phyloP scores from a whole-genome alignment of 2,797 vertebrate genomes.

The Philypnodon macrostomus region DNA sequence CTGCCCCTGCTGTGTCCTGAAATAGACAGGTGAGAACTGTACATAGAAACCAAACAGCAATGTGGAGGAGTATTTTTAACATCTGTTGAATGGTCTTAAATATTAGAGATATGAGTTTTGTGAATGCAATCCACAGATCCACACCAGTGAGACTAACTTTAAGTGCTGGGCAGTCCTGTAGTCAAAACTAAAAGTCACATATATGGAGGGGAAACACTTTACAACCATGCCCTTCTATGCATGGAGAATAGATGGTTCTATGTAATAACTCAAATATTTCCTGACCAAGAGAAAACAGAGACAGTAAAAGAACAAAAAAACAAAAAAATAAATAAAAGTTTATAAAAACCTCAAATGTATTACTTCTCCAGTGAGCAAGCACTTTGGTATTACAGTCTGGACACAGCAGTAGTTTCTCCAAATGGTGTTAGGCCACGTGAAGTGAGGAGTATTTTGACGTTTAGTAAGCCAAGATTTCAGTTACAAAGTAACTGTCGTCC shows the following conservation, averaged over 20 bases:
- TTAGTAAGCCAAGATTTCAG: conserved; percentile 23
- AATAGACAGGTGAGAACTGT: conserved; percentile 13
- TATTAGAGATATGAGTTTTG: conserved; percentile 16
- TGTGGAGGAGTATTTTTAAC: conserved; percentile 3
- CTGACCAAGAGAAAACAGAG: conserved; percentile 25
- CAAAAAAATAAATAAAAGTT: background rate
- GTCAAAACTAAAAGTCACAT: conserved; percentile 19
- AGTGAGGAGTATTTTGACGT: conserved; percentile 6
- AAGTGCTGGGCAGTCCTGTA: background rate
- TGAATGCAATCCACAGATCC: conserved; percentile 17
- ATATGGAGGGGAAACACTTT: conserved; percentile 28
- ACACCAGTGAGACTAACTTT: background rate
- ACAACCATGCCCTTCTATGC: no score
- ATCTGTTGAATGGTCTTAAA: conserved; percentile 23
- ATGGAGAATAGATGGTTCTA: no score
- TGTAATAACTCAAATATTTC: background rate
- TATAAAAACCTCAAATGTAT: conserved; percentile 16
- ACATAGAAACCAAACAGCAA: conserved; percentile 15
- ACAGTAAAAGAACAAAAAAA: conserved; percentile 29
- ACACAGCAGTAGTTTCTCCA: conserved; percentile 10
- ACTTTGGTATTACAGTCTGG: conserved; percentile 12
- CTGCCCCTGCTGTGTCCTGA: conserved; percentile 25
- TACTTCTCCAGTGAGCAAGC: conserved; percentile 20
- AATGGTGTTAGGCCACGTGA: conserved; percentile 18
- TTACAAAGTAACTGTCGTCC: no score